phyloP scores from a whole-genome alignment of 2,888 invertebrate species.

The Lissonota sp. region DNA sequence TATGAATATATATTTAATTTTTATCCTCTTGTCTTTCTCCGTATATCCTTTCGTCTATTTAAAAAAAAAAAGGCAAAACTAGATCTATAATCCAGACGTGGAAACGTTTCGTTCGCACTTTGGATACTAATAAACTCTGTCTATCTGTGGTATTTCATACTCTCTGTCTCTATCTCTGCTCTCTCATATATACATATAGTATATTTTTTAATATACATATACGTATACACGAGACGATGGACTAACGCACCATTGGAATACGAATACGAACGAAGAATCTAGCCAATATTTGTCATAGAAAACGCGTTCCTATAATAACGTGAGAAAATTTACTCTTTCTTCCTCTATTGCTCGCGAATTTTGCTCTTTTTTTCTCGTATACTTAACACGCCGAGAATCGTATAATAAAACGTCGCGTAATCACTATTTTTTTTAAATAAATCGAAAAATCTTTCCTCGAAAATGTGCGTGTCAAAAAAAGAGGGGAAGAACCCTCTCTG shows the following conservation, averaged over 20 bases:
- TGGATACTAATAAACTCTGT: slow-evolving; percentile 64
- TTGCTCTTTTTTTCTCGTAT: slow-evolving; percentile 21
- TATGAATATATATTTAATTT: slow-evolving; percentile 30
- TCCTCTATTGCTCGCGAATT: slow-evolving; percentile 58
- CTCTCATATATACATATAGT: background rate
- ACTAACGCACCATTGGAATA: slow-evolving; percentile 77
- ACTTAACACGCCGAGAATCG: slow-evolving; percentile 8
- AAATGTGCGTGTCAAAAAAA: no score
- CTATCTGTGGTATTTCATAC: slow-evolving; percentile 61
- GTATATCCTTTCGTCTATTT: slow-evolving; percentile 14
- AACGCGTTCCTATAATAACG: background rate
- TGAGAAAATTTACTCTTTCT: background rate
- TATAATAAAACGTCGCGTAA: no score
- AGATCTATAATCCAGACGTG: slow-evolving; percentile 48
- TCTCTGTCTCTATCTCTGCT: slow-evolving; percentile 2
- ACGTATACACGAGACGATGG: slow-evolving; percentile 29
- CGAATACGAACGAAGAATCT: slow-evolving; percentile 46
- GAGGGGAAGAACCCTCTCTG: no score
- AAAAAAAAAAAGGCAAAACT: slow-evolving; percentile 36
- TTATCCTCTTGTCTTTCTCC: slow-evolving; percentile 29
- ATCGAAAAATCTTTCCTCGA: no score
- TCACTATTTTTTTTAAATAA: no score
- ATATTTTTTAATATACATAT: no score
- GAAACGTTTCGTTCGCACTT: slow-evolving; percentile 51
- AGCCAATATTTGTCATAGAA: slow-evolving; percentile 30